Conservation (phyloP, 2,797 vertebrate genomes). For the Poeciliopsis turneri region DNA sequence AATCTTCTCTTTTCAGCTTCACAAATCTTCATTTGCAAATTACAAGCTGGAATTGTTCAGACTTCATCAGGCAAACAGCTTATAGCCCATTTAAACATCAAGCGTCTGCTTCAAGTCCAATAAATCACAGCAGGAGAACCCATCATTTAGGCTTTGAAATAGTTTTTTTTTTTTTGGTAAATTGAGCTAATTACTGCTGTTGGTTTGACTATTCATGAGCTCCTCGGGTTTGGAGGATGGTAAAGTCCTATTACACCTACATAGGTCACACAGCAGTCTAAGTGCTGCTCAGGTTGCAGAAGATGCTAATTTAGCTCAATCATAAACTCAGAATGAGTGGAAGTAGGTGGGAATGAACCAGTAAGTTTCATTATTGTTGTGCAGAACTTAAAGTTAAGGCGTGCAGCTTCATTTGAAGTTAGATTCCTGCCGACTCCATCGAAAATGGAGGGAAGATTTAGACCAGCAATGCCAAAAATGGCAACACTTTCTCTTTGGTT, state of each 20-base stretch:
- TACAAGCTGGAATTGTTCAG: constrained; percentile 6
- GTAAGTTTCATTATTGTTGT: constrained; percentile 8
- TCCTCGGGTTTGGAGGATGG: constrained; percentile 21
- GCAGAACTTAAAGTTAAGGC: not conserved
- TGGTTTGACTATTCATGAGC: constrained; percentile 37
- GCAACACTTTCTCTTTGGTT: not conserved
- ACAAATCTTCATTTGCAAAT: not conserved
- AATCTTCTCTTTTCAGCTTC: not conserved
- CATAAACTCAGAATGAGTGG: not conserved
- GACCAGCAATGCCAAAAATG: not conserved
- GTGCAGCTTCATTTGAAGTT: not conserved
- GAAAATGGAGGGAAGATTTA: not conserved
- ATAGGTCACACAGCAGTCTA: constrained; percentile 23
- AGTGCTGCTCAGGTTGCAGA: constrained; percentile 23
- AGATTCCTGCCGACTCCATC: not conserved
- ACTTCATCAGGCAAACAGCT: constrained; percentile 11
- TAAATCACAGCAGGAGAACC: constrained; percentile 37
- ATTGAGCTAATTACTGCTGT: constrained; percentile 55
- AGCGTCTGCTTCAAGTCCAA: constrained; percentile 33
- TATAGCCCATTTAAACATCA: constrained; percentile 23
- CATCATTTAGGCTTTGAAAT: constrained; percentile 30
- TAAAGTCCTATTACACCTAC: constrained; percentile 47
- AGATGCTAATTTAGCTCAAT: constrained; percentile 12
- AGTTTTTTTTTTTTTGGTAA: constrained; percentile 34
- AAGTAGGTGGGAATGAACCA: constrained; percentile 6